Conservation (phyloP, 2,797 vertebrate species). For the Pogonophryne albipinna region DNA sequence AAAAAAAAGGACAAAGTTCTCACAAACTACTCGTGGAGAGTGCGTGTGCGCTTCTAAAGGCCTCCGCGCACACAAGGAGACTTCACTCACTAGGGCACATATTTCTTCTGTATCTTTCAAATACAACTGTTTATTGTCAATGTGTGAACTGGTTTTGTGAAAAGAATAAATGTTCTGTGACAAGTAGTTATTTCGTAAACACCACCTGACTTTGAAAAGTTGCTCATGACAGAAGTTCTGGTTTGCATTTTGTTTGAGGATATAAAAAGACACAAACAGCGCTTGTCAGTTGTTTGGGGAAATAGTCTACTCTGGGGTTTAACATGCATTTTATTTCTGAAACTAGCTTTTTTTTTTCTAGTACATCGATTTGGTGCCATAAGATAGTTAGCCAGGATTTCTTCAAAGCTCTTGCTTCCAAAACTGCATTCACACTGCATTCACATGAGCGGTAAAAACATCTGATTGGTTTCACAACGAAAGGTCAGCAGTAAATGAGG, state of each 20-base stretch:
- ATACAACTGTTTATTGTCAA: slow-evolving; percentile 41
- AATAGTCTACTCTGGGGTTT: slow-evolving; percentile 8
- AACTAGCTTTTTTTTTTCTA: no score
- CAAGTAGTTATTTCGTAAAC: slow-evolving; percentile 41
- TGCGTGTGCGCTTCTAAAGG: slow-evolving; percentile 88
- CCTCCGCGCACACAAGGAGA: slow-evolving; percentile 46
- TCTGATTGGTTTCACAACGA: no score
- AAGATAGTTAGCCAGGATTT: slow-evolving; percentile 9
- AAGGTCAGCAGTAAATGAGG: no score
- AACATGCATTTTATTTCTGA: no score
- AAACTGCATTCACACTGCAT: no score
- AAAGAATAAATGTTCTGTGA: slow-evolving; percentile 76
- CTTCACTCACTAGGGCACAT: slow-evolving; percentile 80
- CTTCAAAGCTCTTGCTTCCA: slow-evolving; percentile 20
- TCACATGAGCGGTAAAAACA: no score
- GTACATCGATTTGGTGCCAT: no score
- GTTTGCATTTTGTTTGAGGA: slow-evolving; percentile 51
- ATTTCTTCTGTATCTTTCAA: slow-evolving; percentile 56
- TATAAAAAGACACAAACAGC: slow-evolving; percentile 39
- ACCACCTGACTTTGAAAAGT: slow-evolving; percentile 38
- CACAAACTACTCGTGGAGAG: slow-evolving; percentile 95
- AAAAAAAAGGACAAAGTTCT: slow-evolving; percentile 91
- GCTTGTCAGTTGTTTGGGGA: slow-evolving; percentile 23
- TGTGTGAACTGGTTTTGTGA: slow-evolving; percentile 70
- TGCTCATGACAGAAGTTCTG: slow-evolving; percentile 20